These are phyloP conservation scores for Castor canadensis DNA, from an alignment of 2,113 vertebrate species.

Conservation along the genomic window DNA sequence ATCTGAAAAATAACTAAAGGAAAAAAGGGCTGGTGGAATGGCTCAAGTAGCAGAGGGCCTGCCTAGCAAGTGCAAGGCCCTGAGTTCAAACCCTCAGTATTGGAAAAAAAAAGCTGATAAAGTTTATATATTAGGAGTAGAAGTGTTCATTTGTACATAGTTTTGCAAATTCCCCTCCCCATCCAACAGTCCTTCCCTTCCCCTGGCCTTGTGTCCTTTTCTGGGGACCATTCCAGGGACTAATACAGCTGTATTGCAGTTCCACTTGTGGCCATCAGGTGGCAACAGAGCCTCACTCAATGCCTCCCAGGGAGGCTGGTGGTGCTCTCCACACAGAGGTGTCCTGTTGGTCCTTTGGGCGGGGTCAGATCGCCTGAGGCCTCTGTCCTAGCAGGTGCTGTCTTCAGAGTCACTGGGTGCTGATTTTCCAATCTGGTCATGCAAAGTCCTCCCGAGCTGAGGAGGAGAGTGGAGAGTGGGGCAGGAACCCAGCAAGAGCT, in stretches of 20 bases:
- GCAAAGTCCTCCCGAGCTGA: neutral
- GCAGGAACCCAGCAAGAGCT: neutral
- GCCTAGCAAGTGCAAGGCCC: too few relatives aligned
- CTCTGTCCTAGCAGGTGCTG: neutral
- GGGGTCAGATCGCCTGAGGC: neutral
- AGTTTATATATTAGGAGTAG: neutral
- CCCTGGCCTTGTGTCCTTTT: neutral
- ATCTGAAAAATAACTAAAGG: neutral
- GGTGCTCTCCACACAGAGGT: too few relatives aligned
- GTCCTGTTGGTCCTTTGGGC: neutral
- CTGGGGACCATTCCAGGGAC: neutral
- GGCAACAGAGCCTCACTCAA: neutral
- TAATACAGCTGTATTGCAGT: slow-evolving; percentile 6
- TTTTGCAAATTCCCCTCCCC: neutral
- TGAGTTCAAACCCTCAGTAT: too few relatives aligned
- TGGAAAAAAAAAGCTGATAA: neutral
- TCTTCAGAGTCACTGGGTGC: neutral
- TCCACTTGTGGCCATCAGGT: neutral
- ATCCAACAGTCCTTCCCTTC: neutral
- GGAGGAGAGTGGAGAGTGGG: neutral
- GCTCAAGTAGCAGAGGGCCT: too few relatives aligned
- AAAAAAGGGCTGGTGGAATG: too few relatives aligned
- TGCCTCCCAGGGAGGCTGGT: neutral
- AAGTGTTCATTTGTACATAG: neutral
- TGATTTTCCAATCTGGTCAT: fast-evolving